Evolutionary conservation across 1,140 invertebrate species (phyloP).

Genomic region (Holotrichia oblita): DNA sequence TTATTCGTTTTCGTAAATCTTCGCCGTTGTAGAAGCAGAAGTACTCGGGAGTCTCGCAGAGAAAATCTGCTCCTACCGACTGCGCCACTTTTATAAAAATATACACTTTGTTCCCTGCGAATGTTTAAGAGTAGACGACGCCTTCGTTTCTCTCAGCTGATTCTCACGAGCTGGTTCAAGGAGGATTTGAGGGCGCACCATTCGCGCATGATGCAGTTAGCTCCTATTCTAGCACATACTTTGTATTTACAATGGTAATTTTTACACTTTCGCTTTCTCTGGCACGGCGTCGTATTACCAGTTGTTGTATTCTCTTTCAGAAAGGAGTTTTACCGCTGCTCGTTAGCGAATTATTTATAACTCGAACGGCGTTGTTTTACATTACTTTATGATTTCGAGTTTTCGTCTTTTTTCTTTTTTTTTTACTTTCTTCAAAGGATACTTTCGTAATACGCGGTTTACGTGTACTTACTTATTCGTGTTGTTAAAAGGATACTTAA

Average conservation of each 20-base stretch:
- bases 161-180: background rate
- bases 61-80: background rate
- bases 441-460: too few relatives aligned
- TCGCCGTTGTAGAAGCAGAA: background rate
- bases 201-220: background rate
- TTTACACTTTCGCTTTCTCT: constrained; percentile 51
- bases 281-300: background rate
- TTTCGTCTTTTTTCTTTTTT: too few relatives aligned
- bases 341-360: constrained; percentile 19
- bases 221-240: constrained; percentile 16
- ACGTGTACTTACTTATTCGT: too few relatives aligned
- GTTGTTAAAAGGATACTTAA: too few relatives aligned
- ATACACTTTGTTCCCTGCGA: background rate
- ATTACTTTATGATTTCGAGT: too few relatives aligned
- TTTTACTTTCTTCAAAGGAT: too few relatives aligned
- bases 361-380: background rate
- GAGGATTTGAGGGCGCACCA: background rate
- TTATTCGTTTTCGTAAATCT: background rate
- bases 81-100: background rate
- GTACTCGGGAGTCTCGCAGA: constrained; percentile 38
- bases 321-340: background rate
- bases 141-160: constrained; percentile 17
- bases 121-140: background rate
- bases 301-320: background rate
- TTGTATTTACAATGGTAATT: constrained; percentile 54